phyloP scores from a whole-genome alignment of 2,888 invertebrate species.

The Cryptocephalus primarius region DNA sequence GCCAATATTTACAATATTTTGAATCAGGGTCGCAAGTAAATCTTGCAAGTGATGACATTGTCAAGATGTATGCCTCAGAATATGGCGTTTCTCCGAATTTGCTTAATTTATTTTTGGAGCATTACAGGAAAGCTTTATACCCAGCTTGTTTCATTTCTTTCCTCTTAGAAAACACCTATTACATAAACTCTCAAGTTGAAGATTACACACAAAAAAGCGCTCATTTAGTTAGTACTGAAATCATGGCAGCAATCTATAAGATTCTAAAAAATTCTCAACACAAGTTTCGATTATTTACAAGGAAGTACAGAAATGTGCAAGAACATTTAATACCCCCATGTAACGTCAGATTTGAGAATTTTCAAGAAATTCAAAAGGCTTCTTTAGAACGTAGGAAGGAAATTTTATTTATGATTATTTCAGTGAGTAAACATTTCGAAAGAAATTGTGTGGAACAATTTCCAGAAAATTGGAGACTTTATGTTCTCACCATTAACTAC shows the following conservation, averaged over 20 bases:
- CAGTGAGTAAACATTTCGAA: slow-evolving; percentile 13
- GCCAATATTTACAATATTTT: slow-evolving; percentile 50
- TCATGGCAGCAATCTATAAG: slow-evolving; percentile 49
- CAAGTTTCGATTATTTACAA: slow-evolving; percentile 25
- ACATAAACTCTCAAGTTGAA: slow-evolving; percentile 60
- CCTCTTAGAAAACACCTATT: slow-evolving; percentile 48
- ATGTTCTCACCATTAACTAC: slow-evolving; percentile 47
- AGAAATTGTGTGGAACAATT: slow-evolving; percentile 33
- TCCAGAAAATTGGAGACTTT: slow-evolving; percentile 49
- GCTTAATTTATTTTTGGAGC: slow-evolving; percentile 31
- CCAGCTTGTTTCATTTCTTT: slow-evolving; percentile 61
- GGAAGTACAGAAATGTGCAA: slow-evolving; percentile 20
- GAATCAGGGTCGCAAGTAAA: slow-evolving; percentile 8
- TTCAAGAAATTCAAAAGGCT: slow-evolving; percentile 28
- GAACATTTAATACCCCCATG: slow-evolving; percentile 13
- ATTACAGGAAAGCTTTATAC: slow-evolving; percentile 48
- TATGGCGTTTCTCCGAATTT: slow-evolving; percentile 43
- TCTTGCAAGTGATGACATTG: not conserved
- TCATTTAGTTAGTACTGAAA: slow-evolving; percentile 47
- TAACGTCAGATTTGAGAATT: slow-evolving; percentile 24
- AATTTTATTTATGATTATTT: not conserved
- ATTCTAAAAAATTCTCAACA: slow-evolving; percentile 21
- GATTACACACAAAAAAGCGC: slow-evolving; percentile 50
- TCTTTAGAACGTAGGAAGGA: slow-evolving; percentile 18
- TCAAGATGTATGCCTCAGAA: too few species aligned